Percentiles rank a stretch among this genome's conserved stretches.
Evolutionary conservation across 2,888 invertebrate species (phyloP).

Genomic region (Hydroisotoma schaefferi): DNA sequence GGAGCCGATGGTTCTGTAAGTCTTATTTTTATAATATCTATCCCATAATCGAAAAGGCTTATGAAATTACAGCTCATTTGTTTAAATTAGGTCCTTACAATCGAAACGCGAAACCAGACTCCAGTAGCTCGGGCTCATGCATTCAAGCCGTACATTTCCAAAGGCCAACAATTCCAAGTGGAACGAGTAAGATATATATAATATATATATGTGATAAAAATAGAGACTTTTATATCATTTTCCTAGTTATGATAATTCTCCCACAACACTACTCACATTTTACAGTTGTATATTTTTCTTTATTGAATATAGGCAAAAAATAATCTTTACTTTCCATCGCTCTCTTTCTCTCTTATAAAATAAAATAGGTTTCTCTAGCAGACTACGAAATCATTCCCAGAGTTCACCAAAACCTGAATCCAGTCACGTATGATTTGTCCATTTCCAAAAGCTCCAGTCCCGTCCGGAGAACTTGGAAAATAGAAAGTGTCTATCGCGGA

Average conservation of each 20-base stretch:
- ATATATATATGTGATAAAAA: background rate
- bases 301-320: too few relatives aligned
- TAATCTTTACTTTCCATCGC: background rate
- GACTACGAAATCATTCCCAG: conserved; percentile 43
- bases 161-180: conserved; percentile 41
- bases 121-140: conserved; percentile 26
- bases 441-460: conserved; percentile 28
- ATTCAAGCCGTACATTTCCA: conserved; percentile 37
- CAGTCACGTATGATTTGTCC: conserved; percentile 37
- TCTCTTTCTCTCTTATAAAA: too few relatives aligned
- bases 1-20: conserved; percentile 41
- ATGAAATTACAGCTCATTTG: background rate
- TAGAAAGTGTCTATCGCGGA: conserved; percentile 40
- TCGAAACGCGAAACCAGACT: conserved; percentile 23
- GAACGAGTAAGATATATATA: conserved; percentile 25
- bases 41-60: background rate
- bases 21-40: background rate
- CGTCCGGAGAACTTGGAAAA: conserved; percentile 36
- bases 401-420: conserved; percentile 36
- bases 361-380: conserved; percentile 30
- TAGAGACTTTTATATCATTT: background rate
- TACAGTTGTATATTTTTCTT: too few relatives aligned
- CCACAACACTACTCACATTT: too few relatives aligned
- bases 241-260: background rate
- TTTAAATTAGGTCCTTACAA: conserved; percentile 27